Conservation (phyloP, 2,888 invertebrate species). For the Drosophila tripunctata region DNA sequence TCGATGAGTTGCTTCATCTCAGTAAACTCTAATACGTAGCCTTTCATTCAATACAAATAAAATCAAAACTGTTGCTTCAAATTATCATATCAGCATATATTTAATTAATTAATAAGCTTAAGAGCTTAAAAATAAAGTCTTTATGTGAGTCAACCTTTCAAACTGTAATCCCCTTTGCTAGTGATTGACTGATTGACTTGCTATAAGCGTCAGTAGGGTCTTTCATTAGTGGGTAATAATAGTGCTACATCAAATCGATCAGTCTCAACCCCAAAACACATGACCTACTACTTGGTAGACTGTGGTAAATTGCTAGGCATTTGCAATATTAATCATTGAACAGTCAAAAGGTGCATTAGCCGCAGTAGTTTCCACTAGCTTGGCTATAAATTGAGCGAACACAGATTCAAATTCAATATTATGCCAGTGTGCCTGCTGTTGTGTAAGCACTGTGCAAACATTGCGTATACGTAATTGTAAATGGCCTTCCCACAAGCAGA, state of each 20-base stretch:
- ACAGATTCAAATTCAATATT: constrained; percentile 42
- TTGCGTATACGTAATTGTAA: constrained; percentile 56
- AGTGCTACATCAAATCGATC: constrained; percentile 49
- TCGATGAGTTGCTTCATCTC: constrained; percentile 34
- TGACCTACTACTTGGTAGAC: not conserved
- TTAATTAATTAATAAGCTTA: not conserved
- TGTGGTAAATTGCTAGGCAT: constrained; percentile 17
- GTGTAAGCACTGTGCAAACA: constrained; percentile 37
- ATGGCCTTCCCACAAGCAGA: constrained; percentile 4
- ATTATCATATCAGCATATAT: not conserved
- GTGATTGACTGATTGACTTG: not conserved
- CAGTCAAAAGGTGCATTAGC: constrained; percentile 53
- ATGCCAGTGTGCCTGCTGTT: constrained; percentile 1
- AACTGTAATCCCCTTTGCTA: not conserved
- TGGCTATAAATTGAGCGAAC: constrained; percentile 35
- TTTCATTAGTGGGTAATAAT: constrained; percentile 53
- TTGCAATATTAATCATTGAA: constrained; percentile 63
- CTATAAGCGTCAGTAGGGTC: not conserved
- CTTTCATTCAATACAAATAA: not conserved
- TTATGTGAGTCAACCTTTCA: not conserved
- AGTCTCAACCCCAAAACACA: constrained; percentile 17
- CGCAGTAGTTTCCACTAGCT: constrained; percentile 28
- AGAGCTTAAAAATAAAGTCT: not conserved
- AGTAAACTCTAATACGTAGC: not conserved
- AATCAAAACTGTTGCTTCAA: not conserved